Evolutionary conservation across 2,113 vertebrate genomes (phyloP), one percentile per base, ranked within the genome.

Genomic region (Ia io): DNA sequence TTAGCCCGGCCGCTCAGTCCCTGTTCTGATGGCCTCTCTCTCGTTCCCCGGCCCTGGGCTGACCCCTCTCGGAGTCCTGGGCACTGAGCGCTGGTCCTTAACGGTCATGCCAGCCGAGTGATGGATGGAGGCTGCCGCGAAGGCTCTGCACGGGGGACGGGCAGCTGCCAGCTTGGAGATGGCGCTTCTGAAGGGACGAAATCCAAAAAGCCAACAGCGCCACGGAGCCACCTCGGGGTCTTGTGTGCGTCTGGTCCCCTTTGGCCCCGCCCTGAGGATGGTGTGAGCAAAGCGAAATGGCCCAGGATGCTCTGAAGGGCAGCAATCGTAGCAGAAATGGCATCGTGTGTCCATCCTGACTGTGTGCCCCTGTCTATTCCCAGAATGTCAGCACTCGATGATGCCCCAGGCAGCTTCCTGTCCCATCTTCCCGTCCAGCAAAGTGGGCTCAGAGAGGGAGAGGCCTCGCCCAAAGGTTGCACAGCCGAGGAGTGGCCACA

Each of bases 161-260:
- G 80, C 53, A 49, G 93, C 93, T 70, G 56, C 79, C 0, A 8
- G 35, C 16, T 25, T 14, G 49, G 85, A 88, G 78, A 40, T 2
- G 11, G 13, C 56, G n/a, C 65, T 90, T 65, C 44, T 10, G 14
- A 0, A 22, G 53, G 49, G 40, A 90, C 1, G 2, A 30, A 63
- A 56, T 37, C 42, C 67, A n/a, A 32, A 44, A n/a, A 4, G 85
- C 91, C 61, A 17, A 28, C 16, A 28, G 28, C 40, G 2, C 69
- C 0, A 0, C 0, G 13, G 51, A 76, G 28, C 51, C 4, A 3
- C 63, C 22, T 20, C 6, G 0, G 49, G 25, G 10, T 35, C 22
- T 4, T 8, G 51, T 7, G 6, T 53, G 51, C 40, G 53, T 47
- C 14, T 8, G 14, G 42, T 47, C 78, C 74, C 6, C 5, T 35